A percentile compares a stretch with the other conserved stretches of the same genome.
phyloP scores from a whole-genome alignment of 2,113 vertebrate species.

The Pantherophis guttatus region DNA sequence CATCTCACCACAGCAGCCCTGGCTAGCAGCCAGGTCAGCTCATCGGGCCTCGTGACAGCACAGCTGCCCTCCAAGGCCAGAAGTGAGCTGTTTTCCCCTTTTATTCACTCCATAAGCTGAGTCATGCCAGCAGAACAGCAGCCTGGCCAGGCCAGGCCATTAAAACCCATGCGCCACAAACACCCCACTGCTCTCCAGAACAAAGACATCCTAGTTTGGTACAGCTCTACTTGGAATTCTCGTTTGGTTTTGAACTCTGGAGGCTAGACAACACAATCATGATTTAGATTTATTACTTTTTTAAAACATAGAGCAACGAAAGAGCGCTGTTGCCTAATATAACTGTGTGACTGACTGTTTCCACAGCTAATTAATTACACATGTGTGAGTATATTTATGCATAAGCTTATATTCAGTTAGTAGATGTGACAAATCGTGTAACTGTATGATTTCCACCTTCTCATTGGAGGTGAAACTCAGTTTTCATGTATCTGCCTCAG shows the following conservation, averaged over 20 bases:
- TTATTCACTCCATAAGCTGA: neutral
- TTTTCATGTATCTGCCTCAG: neutral
- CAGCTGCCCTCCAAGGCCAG: neutral
- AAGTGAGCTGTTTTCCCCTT: neutral
- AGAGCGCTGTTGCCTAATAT: neutral
- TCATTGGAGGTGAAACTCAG: neutral
- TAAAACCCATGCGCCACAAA: neutral
- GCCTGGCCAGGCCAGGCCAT: neutral
- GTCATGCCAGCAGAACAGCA: neutral
- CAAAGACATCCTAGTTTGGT: constrained; percentile 32
- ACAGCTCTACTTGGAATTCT: constrained; percentile 29
- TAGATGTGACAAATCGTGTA: constrained; percentile 3
- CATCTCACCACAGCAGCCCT: neutral
- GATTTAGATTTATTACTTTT: constrained; percentile 43
- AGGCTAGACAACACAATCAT: constrained; percentile 41
- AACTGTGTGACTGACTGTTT: constrained; percentile 8
- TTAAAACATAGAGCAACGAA: constrained; percentile 23
- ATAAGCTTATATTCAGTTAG: neutral
- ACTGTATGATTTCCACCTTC: neutral
- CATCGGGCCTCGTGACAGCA: neutral
- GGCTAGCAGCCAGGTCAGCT: neutral
- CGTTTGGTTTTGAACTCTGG: constrained; percentile 35
- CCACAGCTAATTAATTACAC: neutral
- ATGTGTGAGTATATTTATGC: neutral
- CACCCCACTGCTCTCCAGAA: neutral